phyloP scores from a whole-genome alignment of 2,797 vertebrate genomes.

The Fringilla coelebs region DNA sequence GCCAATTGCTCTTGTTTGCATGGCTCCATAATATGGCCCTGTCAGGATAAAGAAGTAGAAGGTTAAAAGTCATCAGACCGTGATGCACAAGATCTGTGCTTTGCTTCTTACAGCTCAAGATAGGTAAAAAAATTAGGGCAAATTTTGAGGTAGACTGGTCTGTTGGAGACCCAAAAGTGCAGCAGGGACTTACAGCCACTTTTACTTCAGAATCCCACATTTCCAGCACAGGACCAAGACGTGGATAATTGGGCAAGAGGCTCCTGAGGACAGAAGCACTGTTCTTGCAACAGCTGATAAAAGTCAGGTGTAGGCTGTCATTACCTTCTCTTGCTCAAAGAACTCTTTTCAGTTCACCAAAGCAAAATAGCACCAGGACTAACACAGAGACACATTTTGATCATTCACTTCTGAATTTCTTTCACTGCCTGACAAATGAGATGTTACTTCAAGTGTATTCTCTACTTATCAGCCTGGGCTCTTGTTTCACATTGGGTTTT shows the following conservation, averaged over 20 bases:
- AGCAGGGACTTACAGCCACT: neutral
- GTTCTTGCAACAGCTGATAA: neutral
- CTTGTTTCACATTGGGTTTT: constrained; percentile 2
- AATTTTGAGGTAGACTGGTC: neutral
- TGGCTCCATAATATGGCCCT: neutral
- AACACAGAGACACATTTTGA: constrained; percentile 1
- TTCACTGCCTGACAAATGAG: neutral
- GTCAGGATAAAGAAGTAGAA: neutral
- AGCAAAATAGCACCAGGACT: neutral
- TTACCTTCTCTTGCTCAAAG: neutral
- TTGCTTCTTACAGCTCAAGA: neutral
- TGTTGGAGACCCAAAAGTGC: neutral
- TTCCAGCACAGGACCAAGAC: neutral
- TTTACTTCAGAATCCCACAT: neutral
- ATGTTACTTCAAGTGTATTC: neutral
- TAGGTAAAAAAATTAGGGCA: neutral
- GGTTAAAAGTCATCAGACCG: neutral
- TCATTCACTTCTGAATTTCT: neutral
- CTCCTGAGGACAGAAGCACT: neutral
- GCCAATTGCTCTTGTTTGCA: neutral
- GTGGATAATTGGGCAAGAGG: neutral
- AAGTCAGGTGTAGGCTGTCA: neutral
- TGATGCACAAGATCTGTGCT: neutral
- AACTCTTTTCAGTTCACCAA: neutral
- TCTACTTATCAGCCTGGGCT: neutral